Evolutionary conservation across 2,888 invertebrate genomes (phyloP).

Genomic region (Drosophila prolongata): DNA sequence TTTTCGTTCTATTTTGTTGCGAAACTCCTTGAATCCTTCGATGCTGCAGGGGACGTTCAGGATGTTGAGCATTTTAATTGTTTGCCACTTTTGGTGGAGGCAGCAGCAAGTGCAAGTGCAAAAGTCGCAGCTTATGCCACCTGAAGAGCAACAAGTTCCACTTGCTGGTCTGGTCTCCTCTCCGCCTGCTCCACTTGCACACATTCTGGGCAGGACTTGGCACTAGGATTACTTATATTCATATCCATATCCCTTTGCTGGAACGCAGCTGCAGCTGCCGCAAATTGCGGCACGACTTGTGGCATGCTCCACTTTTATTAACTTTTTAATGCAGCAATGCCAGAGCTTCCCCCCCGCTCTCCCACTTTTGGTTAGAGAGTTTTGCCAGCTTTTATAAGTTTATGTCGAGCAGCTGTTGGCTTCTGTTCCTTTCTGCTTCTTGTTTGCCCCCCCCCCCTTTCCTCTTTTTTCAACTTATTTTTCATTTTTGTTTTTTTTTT

Average conservation of each 20-base stretch:
- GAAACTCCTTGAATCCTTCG: slow-evolving; percentile 13
- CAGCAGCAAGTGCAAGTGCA: slow-evolving; percentile 55
- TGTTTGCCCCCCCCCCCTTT: slow-evolving; percentile 45
- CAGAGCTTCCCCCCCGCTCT: slow-evolving; percentile 13
- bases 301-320: slow-evolving; percentile 79
- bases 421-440: slow-evolving; percentile 14
- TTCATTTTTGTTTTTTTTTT: slow-evolving; percentile 38
- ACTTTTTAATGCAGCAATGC: slow-evolving; percentile 76
- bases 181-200: slow-evolving; percentile 3
- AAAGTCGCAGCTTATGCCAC: slow-evolving; percentile 67
- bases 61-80: slow-evolving; percentile 67
- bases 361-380: slow-evolving; percentile 50
- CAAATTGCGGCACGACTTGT: slow-evolving; percentile 79
- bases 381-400: slow-evolving; percentile 73
- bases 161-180: neutral
- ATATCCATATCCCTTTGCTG: slow-evolving; percentile 69
- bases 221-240: slow-evolving; percentile 55
- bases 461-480: slow-evolving; percentile 26
- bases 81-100: slow-evolving; percentile 56
- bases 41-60: neutral
- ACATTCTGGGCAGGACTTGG: slow-evolving; percentile 31
- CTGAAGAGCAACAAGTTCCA: slow-evolving; percentile 63
- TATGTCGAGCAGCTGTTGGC: slow-evolving; percentile 73
- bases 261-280: slow-evolving; percentile 69
- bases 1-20: slow-evolving; percentile 5